A percentile compares a stretch with the other conserved stretches of the same genome.
These are phyloP conservation scores for Triplophysa bombifrons DNA, from an alignment of 2,797 vertebrate species.

Conservation along the genomic window DNA sequence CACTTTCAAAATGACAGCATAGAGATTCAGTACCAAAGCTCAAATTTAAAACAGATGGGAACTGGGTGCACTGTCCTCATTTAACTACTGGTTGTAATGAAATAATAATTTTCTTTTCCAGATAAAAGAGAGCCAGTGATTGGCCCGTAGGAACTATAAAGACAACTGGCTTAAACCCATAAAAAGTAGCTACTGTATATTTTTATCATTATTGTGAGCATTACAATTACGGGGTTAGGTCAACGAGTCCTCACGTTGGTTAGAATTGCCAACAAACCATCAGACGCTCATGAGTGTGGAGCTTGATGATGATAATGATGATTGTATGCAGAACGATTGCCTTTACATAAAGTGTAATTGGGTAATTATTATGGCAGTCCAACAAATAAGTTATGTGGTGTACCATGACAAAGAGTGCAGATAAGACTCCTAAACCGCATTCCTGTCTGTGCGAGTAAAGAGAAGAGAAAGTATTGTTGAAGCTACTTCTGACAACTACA, in stretches of 20 bases:
- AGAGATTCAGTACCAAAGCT: not conserved
- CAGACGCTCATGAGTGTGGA: constrained; percentile 5
- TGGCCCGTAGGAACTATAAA: not conserved
- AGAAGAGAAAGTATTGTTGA: not conserved
- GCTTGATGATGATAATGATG: constrained; percentile 16
- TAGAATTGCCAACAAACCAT: constrained; percentile 15
- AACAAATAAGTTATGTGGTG: not conserved
- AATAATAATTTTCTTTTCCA: not conserved
- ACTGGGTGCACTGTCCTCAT: too few relatives aligned
- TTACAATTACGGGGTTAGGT: constrained; percentile 9
- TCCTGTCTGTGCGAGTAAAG: not conserved
- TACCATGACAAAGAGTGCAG: not conserved
- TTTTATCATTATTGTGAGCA: not conserved
- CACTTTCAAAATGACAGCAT: not conserved
- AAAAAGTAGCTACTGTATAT: too few relatives aligned
- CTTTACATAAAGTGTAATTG: constrained; percentile 21
- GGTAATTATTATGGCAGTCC: constrained; percentile 11
- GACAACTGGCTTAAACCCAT: not conserved
- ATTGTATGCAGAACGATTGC: constrained; percentile 12
- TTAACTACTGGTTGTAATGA: not conserved
- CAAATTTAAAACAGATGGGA: not conserved
- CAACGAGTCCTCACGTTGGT: constrained; percentile 12
- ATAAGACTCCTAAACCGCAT: constrained; percentile 7
- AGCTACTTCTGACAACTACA: not conserved
- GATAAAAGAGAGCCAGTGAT: not conserved